Evolutionary conservation across 2,113 vertebrate species (phyloP).

Genomic region (Gulo gulo): DNA sequence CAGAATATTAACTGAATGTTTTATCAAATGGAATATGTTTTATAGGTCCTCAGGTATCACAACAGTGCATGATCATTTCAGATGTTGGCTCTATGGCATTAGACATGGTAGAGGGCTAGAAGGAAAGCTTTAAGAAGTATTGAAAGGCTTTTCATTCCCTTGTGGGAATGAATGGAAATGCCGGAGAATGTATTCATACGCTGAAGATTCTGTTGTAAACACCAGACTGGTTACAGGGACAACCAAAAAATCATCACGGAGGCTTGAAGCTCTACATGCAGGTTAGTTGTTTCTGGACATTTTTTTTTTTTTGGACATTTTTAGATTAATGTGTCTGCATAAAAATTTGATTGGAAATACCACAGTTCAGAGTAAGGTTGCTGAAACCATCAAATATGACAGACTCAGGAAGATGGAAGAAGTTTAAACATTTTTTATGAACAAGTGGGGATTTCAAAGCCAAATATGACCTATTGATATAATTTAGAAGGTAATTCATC

Average conservation of each 20-base stretch:
- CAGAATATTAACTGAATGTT: constrained; percentile 34
- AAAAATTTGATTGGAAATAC: background rate
- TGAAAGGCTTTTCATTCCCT: constrained; percentile 1
- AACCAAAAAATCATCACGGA: background rate
- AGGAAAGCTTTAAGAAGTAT: background rate
- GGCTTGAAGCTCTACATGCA: background rate
- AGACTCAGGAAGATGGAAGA: background rate
- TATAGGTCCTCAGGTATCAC: constrained; percentile 51
- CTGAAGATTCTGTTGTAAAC: constrained; percentile 3
- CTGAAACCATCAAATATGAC: background rate
- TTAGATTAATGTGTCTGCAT: background rate
- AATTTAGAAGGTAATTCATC: background rate
- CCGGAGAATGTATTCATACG: constrained; percentile 3
- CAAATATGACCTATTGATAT: background rate
- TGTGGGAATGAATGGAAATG: background rate
- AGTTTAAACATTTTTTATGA: constrained; percentile 26
- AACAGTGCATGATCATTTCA: background rate
- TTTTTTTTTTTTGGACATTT: background rate
- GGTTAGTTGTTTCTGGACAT: background rate
- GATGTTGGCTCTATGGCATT: constrained; percentile 24
- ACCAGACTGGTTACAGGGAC: background rate
- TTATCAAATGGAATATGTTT: constrained; percentile 51
- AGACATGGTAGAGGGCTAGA: constrained; percentile 1
- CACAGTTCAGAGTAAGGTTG: background rate
- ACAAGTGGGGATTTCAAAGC: background rate